Conservation (phyloP, 2,113 vertebrate species). For the Gallinago undulata region DNA sequence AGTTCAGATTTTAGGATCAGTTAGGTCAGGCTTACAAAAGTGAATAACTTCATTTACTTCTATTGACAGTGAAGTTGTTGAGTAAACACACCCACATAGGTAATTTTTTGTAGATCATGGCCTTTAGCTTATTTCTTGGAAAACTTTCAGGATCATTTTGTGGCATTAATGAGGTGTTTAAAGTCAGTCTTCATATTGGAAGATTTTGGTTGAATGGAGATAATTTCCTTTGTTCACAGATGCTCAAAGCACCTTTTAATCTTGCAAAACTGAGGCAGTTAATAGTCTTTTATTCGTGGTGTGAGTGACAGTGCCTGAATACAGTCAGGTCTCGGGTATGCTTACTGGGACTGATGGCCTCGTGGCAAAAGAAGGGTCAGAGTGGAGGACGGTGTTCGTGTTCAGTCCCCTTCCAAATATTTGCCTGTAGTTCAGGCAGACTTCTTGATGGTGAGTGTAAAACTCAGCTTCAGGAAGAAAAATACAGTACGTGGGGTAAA, state of each 20-base stretch:
- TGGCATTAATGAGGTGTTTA: background rate
- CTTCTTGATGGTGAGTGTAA: background rate
- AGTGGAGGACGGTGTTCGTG: accelerated
- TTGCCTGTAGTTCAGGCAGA: background rate
- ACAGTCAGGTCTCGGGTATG: background rate
- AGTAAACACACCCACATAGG: background rate
- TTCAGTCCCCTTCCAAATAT: background rate
- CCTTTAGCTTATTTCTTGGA: background rate
- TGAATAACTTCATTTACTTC: background rate
- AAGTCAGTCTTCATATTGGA: background rate
- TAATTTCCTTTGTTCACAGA: background rate
- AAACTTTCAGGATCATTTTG: background rate
- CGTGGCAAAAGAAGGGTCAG: background rate
- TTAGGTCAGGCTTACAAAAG: background rate
- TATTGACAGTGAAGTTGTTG: background rate
- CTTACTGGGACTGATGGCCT: background rate
- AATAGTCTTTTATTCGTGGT: background rate
- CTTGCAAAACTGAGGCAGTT: background rate
- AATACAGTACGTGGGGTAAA: background rate
- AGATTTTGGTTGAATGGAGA: background rate
- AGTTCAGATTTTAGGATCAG: background rate
- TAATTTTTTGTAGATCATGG: background rate
- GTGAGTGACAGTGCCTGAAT: background rate
- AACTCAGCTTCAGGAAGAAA: background rate
- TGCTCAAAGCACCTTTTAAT: background rate